A percentile compares a stretch with the other conserved stretches of the same genome.
Conservation (phyloP, 2,113 vertebrate genomes). For the Apodemus sylvaticus region DNA sequence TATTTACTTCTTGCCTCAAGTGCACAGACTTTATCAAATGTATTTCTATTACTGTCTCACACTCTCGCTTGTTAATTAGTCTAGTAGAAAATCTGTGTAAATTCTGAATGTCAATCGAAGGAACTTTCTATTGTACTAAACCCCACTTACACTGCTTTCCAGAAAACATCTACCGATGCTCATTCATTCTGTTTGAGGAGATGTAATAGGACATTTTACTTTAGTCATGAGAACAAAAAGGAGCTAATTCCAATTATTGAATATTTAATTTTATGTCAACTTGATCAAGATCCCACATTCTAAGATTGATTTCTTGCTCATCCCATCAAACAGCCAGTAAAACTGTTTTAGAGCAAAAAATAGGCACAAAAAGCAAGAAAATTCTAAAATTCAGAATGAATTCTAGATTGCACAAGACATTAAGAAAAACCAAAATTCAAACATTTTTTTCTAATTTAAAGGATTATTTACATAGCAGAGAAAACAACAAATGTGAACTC, state of each 20-base stretch:
- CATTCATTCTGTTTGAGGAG: background rate
- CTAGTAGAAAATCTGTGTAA: background rate
- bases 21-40: background rate
- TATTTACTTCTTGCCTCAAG: conserved; percentile 38
- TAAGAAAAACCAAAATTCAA: background rate
- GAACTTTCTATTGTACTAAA: background rate
- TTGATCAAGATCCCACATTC: background rate
- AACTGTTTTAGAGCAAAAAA: background rate
- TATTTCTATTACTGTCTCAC: conserved; percentile 33
- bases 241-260: background rate
- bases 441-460: background rate
- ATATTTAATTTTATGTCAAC: background rate
- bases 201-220: background rate
- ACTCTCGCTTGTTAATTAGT: conserved; percentile 36
- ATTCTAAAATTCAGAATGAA: background rate
- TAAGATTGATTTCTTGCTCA: background rate
- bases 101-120: background rate
- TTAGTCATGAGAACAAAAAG: background rate
- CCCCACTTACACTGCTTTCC: background rate
- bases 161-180: background rate
- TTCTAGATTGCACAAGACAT: background rate
- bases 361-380: background rate
- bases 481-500: background rate
- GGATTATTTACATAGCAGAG: background rate
- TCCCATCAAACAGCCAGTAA: background rate